phyloP scores from a whole-genome alignment of 92 coral and sea anemone genomes.

The Paramuricea clavata region DNA sequence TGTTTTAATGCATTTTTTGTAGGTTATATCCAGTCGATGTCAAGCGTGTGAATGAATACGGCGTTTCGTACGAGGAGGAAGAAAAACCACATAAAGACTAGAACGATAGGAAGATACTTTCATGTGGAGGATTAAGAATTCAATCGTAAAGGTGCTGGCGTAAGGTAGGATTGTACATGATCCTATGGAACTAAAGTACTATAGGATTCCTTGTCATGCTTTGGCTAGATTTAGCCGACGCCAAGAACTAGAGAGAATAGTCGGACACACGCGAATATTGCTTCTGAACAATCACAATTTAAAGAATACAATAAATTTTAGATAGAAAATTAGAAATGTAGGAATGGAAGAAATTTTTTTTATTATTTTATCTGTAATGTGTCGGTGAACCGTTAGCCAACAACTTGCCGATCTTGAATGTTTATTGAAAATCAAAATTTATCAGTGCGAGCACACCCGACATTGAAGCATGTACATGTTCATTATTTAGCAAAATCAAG shows the following conservation, averaged over 20 bases:
- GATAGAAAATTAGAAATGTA: too few species aligned
- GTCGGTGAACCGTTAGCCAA: too few species aligned
- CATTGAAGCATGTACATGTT: too few species aligned
- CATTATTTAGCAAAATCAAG: too few species aligned
- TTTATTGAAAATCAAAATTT: too few species aligned
- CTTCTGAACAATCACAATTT: not conserved
- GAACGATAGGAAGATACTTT: not conserved
- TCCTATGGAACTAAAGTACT: not conserved
- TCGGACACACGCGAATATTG: not conserved
- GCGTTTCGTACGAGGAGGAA: constrained; percentile 86
- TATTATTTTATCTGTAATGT: too few species aligned
- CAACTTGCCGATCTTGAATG: too few species aligned
- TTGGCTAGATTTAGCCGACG: not conserved
- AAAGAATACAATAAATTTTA: too few species aligned
- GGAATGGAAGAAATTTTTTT: too few species aligned
- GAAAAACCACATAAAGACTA: constrained; percentile 67
- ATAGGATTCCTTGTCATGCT: not conserved
- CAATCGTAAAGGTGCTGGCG: not conserved
- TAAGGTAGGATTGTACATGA: not conserved
- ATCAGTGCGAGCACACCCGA: too few species aligned
- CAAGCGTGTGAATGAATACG: constrained; percentile 93
- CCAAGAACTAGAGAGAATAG: not conserved
- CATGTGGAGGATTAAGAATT: not conserved
- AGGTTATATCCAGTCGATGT: constrained; percentile 98
- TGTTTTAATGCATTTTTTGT: not conserved